These are phyloP conservation scores for Microtus montanus DNA, from an alignment of 2,113 vertebrate genomes.

Conservation along the genomic window DNA sequence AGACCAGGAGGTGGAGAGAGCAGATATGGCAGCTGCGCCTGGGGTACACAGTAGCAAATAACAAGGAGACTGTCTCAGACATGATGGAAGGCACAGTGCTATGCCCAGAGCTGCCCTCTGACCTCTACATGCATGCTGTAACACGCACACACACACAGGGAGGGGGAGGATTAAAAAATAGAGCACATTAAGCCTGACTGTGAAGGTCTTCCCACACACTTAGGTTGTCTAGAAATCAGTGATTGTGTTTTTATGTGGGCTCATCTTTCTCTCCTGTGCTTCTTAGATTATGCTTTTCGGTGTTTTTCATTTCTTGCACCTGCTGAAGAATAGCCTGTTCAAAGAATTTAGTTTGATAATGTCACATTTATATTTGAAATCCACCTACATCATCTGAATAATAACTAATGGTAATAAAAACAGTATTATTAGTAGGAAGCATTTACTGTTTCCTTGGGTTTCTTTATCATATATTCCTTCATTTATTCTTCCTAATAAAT, in stretches of 20 bases:
- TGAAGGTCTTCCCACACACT: background rate
- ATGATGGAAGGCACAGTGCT: too few relatives aligned
- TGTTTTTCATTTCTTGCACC: constrained; percentile 51
- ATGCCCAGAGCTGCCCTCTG: background rate
- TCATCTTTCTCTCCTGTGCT: background rate
- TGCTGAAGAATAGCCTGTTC: constrained; percentile 24
- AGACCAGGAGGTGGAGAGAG: background rate
- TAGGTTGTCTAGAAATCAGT: background rate
- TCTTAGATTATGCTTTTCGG: background rate
- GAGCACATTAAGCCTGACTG: background rate
- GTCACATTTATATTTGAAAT: constrained; percentile 34
- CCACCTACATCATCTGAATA: constrained; percentile 14
- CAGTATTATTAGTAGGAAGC: constrained; percentile 7
- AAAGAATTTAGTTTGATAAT: constrained; percentile 51
- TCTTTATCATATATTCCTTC: background rate
- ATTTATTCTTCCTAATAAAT: constrained; percentile 37
- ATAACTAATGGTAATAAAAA: constrained; percentile 33
- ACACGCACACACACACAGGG: background rate
- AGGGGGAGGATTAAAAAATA: background rate
- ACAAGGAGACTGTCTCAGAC: background rate
- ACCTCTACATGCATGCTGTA: background rate
- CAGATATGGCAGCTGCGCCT: background rate
- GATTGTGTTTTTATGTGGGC: background rate
- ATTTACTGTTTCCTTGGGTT: constrained; percentile 21
- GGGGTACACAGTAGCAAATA: background rate